Conservation (phyloP, 2,888 invertebrate species). For the Heliconius aoede region DNA sequence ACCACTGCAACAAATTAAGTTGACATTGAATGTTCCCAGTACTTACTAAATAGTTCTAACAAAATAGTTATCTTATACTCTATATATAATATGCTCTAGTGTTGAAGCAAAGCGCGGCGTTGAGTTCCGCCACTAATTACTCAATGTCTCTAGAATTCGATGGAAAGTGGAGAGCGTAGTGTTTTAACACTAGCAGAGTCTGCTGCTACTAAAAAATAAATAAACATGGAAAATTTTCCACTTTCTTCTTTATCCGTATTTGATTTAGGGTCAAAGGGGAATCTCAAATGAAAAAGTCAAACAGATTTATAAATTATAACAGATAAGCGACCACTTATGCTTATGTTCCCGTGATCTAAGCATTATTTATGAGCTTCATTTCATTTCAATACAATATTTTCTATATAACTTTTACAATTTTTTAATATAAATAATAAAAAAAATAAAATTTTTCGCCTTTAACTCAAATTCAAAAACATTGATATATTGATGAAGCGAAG, state of each 20-base stretch:
- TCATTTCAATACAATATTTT: too few species aligned
- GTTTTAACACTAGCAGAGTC: too few species aligned
- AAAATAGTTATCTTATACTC: background rate
- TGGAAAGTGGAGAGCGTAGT: too few species aligned
- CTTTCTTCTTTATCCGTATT: background rate
- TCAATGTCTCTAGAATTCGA: too few species aligned
- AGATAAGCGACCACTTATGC: background rate
- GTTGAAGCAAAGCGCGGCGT: too few species aligned
- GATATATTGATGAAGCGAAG: too few species aligned
- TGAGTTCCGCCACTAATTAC: too few species aligned
- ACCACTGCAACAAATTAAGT: background rate
- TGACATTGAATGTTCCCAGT: background rate
- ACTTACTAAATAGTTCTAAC: background rate
- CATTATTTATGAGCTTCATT: background rate
- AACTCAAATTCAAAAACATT: background rate
- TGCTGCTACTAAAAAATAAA: too few species aligned
- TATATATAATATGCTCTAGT: background rate
- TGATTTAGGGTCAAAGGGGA: conserved; percentile 26
- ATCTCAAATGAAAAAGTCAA: conserved; percentile 30
- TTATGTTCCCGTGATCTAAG: background rate
- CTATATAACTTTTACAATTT: too few species aligned
- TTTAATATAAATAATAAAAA: too few species aligned
- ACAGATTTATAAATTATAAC: conserved; percentile 18
- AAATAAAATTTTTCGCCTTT: background rate
- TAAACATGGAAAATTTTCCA: background rate